Evolutionary conservation across 2,888 invertebrate genomes (phyloP), one percentile per base, ranked within the genome.

Genomic region (Mimas tiliae): DNA sequence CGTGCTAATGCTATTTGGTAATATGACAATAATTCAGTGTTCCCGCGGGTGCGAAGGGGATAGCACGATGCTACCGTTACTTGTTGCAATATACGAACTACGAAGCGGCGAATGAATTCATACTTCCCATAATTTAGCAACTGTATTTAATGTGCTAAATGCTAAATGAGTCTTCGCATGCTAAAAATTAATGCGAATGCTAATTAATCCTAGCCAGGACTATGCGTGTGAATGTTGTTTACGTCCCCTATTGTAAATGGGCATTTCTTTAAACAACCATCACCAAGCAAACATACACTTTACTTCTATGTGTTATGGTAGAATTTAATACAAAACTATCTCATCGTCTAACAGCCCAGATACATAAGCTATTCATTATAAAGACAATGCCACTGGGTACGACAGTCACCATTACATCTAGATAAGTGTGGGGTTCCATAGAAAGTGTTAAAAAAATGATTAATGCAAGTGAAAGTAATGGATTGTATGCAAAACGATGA

Each of bases 321-420:
- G 14, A 53, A n/a, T 53, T 53, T 33, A n/a, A 7, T 3, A 14
- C 27, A 27, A 14, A 52, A n/a, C 7, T n/a, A 42, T 11, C 12
- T 58, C 16, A 38, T 9, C 58, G 67, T 48, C 68, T 74, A 81
- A 74, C 78, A 81, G 72, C 80, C 81, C 70, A 76, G 74, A 79
- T 82, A 75, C 77, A 77, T 76, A 77, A 74, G 74, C 83, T 79
- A 84, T 85, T 83, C 82, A 83, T 82, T 82, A 83, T 82, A 74
- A 58, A 58, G 38, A 72, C 73, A 70, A 71, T 65, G 78, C 79
- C 78, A 81, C 83, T 73, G 83, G 72, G 73, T 72, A 70, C 12
- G 52, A 52, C 21, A 58, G 58, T 38, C 38, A 34, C 66, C 53
- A 52, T 67, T 69, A 68, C 67, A 68, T 74, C 16, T 8, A 55